These are phyloP conservation scores for Calidris pygmaea DNA, from an alignment of 2,113 vertebrate genomes.

Conservation along the genomic window DNA sequence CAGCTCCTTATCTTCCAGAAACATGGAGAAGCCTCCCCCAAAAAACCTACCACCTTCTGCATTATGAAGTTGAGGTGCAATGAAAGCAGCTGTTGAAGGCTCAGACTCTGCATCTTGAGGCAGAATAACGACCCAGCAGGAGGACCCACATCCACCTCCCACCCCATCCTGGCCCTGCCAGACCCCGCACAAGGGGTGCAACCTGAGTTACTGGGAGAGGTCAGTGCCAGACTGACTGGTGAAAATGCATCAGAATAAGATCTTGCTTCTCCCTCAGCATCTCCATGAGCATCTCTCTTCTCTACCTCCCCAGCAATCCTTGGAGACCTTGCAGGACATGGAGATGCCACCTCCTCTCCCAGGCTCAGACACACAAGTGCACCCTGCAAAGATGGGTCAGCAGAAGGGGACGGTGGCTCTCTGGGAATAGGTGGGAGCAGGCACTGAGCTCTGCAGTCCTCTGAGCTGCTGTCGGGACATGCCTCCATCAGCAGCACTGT, in stretches of 20 bases:
- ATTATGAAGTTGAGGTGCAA: background rate
- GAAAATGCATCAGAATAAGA: background rate
- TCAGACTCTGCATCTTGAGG: background rate
- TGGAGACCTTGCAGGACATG: background rate
- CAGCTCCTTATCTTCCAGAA: background rate
- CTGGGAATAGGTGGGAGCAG: background rate
- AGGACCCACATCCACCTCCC: fast-evolving
- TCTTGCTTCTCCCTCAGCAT: background rate
- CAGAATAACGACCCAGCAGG: background rate
- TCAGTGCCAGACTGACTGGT: fast-evolving
- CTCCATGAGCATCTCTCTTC: background rate
- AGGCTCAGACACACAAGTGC: background rate
- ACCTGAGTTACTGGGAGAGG: background rate
- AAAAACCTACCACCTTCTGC: background rate
- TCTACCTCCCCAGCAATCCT: background rate
- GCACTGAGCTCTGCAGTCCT: background rate
- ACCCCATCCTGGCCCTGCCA: background rate
- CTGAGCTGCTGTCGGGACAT: background rate
- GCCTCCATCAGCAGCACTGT: fast-evolving
- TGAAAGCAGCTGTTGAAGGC: background rate
- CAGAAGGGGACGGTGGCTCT: fast-evolving
- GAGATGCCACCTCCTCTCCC: background rate
- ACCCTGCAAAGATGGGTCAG: background rate
- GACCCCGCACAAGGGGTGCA: fast-evolving
- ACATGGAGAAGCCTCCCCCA: background rate